Percentiles rank a stretch among this genome's conserved stretches.
These are phyloP conservation scores for Urophycis tenuis DNA, from an alignment of 2,797 vertebrate genomes.

Conservation along the genomic window DNA sequence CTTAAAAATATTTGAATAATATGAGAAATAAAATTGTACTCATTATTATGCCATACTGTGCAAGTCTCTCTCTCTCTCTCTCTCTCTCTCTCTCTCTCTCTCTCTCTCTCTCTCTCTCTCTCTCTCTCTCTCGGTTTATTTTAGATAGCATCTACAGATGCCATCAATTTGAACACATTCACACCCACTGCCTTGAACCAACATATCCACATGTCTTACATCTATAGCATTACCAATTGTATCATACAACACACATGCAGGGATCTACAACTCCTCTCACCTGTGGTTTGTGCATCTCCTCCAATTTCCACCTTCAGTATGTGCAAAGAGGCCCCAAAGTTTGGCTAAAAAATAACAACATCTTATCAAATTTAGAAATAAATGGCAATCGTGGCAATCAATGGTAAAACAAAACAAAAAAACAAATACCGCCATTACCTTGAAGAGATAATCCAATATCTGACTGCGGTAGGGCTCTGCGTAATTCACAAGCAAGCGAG, in stretches of 20 bases:
- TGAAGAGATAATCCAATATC: slow-evolving; percentile 92
- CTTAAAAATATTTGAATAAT: too few species aligned
- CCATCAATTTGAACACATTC: too few species aligned
- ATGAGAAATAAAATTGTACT: too few species aligned
- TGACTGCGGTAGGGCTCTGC: slow-evolving; percentile 86
- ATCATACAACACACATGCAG: not conserved
- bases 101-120: too few species aligned
- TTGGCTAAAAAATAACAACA: slow-evolving; percentile 78
- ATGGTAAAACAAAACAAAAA: not conserved
- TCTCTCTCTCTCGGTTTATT: too few species aligned
- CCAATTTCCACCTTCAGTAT: slow-evolving; percentile 98
- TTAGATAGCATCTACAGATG: too few species aligned
- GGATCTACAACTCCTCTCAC: slow-evolving; percentile 53
- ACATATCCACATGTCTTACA: too few species aligned
- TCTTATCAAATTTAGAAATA: too few species aligned
- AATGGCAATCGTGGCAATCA: too few species aligned
- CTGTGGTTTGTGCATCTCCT: slow-evolving; percentile 93
- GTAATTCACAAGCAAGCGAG: slow-evolving; percentile 89
- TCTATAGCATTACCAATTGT: not conserved
- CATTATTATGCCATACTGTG: too few species aligned
- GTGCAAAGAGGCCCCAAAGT: slow-evolving; percentile 91
- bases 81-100: too few species aligned
- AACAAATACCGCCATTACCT: slow-evolving; percentile 71
- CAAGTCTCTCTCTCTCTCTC: too few species aligned
- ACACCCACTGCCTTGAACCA: not conserved